Evolutionary conservation across 2,888 invertebrate genomes (phyloP).

Genomic region (Andrena dorsata): DNA sequence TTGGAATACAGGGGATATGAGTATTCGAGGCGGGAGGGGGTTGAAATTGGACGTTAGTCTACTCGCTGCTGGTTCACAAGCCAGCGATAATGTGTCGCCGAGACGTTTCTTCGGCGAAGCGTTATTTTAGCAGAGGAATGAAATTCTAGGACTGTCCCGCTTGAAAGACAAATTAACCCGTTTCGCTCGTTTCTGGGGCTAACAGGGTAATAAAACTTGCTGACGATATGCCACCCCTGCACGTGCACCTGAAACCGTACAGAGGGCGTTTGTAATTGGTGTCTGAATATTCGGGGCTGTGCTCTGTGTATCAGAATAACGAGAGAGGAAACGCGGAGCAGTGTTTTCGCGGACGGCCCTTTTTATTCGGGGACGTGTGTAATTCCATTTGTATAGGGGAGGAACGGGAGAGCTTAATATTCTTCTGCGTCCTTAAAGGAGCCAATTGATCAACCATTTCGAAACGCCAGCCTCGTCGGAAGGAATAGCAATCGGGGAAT

Average conservation of each 20-base stretch:
- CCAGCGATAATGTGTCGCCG: no score
- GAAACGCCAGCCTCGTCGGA: slow-evolving; percentile 16
- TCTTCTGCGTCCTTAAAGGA: not conserved
- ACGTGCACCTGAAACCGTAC: not conserved
- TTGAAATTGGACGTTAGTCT: not conserved
- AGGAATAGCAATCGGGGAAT: slow-evolving; percentile 30
- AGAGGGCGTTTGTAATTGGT: not conserved
- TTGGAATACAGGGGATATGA: slow-evolving; percentile 1
- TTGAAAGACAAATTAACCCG: not conserved
- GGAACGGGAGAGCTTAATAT: not conserved
- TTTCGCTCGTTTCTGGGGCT: not conserved
- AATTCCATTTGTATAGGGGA: not conserved
- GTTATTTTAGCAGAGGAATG: not conserved
- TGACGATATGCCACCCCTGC: slow-evolving; percentile 3
- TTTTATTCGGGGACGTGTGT: not conserved
- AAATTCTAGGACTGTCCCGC: not conserved
- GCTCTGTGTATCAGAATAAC: not conserved
- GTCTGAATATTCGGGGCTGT: not conserved
- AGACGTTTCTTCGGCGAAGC: not conserved
- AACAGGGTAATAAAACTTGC: slow-evolving; percentile 2
- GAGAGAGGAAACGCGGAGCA: not conserved
- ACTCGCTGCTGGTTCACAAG: not conserved
- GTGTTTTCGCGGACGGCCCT: not conserved
- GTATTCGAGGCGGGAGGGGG: not conserved
- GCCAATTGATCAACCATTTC: slow-evolving; percentile 21